Percentiles rank a stretch among this genome's conserved stretches.
Conservation (phyloP, 2,797 vertebrate species). For the Hafferia zeledoni region DNA sequence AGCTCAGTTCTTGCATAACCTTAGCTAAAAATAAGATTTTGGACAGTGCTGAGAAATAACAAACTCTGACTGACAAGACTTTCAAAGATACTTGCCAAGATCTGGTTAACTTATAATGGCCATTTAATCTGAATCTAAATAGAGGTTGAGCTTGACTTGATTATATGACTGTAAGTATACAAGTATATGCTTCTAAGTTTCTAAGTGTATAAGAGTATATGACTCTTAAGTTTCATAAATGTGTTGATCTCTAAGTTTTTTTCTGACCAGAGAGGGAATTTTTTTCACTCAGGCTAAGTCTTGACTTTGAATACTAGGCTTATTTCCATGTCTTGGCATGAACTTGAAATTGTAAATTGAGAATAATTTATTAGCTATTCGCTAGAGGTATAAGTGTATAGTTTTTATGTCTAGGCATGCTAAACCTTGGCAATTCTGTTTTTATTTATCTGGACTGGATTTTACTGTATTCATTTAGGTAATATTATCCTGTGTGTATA, state of each 20-base stretch:
- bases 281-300: neutral
- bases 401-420: conserved; percentile 54
- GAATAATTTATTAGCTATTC: conserved; percentile 55
- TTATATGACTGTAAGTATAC: neutral
- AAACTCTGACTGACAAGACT: neutral
- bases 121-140: neutral
- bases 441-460: conserved; percentile 63
- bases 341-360: conserved; percentile 18
- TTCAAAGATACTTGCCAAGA: neutral
- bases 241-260: neutral
- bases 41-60: neutral
- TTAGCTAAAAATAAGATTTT: neutral
- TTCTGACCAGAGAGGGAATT: neutral
- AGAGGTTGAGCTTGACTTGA: neutral
- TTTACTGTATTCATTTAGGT: conserved; percentile 61
- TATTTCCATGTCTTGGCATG: neutral
- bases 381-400: conserved; percentile 25
- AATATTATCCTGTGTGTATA: conserved; percentile 41
- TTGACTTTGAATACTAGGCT: neutral
- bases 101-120: neutral
- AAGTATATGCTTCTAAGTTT: neutral
- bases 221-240: neutral
- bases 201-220: neutral
- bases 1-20: neutral
- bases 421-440: conserved; percentile 48